A percentile compares a stretch with the other conserved stretches of the same genome.
Conservation (phyloP, 2,113 vertebrate species). For the Seriola aureovittata region DNA sequence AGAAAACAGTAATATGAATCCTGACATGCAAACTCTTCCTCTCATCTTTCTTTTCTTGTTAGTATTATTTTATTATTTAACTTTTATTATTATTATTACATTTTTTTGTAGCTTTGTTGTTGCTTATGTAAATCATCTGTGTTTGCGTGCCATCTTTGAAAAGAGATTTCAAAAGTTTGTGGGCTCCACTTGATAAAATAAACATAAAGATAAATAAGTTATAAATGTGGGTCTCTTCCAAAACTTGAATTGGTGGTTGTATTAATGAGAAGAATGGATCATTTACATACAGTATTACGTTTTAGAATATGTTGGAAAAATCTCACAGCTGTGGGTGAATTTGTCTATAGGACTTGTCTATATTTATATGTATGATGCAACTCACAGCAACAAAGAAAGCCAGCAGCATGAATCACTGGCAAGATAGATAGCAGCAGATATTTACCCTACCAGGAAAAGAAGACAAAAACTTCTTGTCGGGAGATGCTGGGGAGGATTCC, state of each 20-base stretch:
- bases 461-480: slow-evolving; percentile 39
- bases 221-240: neutral
- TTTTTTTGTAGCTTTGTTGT: neutral
- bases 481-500: slow-evolving; percentile 33
- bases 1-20: neutral
- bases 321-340: neutral
- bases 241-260: neutral
- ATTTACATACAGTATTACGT: neutral
- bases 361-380: neutral
- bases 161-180: neutral
- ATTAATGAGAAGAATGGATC: neutral
- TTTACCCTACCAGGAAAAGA: slow-evolving; percentile 44
- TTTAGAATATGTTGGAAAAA: neutral
- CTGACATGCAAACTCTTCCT: neutral
- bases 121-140: neutral
- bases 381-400: slow-evolving; percentile 22
- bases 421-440: slow-evolving; percentile 29
- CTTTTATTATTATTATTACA: neutral
- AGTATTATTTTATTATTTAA: neutral
- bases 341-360: slow-evolving; percentile 1
- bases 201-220: neutral
- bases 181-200: neutral
- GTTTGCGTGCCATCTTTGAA: neutral
- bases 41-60: neutral
- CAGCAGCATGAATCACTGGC: slow-evolving; percentile 22